Conservation (phyloP, 2,797 vertebrate genomes). For the Phoxinus dragarum region DNA sequence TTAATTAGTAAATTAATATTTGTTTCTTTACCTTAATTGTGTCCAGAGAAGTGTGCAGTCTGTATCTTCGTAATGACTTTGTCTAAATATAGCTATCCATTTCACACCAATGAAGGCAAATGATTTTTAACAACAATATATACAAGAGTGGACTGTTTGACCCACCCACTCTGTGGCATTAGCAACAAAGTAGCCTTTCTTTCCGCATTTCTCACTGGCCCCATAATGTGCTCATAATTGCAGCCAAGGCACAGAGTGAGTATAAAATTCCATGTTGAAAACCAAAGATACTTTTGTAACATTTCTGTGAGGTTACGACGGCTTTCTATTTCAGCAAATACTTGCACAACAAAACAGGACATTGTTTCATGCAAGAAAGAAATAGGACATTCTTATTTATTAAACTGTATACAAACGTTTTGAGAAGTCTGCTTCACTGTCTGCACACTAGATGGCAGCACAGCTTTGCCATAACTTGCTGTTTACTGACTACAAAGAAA, state of each 20-base stretch:
- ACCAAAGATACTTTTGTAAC: constrained; percentile 68
- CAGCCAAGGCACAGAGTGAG: constrained; percentile 58
- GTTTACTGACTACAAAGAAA: background rate
- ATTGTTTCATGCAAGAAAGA: background rate
- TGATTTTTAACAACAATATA: constrained; percentile 72
- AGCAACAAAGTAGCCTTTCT: constrained; percentile 82
- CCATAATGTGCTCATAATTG: constrained; percentile 79
- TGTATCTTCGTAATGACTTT: constrained; percentile 25
- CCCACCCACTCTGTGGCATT: constrained; percentile 79
- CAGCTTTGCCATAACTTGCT: background rate
- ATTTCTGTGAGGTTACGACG: constrained; percentile 27
- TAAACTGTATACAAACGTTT: background rate
- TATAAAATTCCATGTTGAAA: constrained; percentile 67
- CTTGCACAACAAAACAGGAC: background rate
- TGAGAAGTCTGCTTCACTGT: constrained; percentile 2
- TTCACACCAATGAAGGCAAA: constrained; percentile 69
- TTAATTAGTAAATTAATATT: background rate
- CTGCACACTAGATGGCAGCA: constrained; percentile 68
- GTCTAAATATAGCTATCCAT: constrained; percentile 62
- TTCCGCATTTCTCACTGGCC: constrained; percentile 62
- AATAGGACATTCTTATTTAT: background rate
- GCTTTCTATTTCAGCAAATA: constrained; percentile 1
- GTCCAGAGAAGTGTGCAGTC: constrained; percentile 6
- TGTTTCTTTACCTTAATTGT: constrained; percentile 71
- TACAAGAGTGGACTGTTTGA: constrained; percentile 75